Percentiles rank a stretch among this genome's conserved stretches.
phyloP scores from a whole-genome alignment of 2,797 vertebrate genomes.

The Myoxocephalus aenaeus region DNA sequence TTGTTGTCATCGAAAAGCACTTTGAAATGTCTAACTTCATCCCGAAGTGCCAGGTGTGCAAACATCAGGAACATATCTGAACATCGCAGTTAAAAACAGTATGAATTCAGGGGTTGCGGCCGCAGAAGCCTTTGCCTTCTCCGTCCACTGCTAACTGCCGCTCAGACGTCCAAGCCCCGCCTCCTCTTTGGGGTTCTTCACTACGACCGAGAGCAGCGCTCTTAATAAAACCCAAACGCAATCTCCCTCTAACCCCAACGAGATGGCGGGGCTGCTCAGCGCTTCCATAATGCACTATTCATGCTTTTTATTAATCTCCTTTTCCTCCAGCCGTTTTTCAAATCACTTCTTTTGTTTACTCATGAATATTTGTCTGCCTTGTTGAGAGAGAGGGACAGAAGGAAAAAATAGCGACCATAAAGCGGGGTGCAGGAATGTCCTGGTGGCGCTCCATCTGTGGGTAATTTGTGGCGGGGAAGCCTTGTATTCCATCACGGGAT shows the following conservation, averaged over 20 bases:
- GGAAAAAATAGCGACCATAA: conserved; percentile 23
- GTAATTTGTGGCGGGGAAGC: conserved; percentile 75
- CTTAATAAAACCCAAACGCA: conserved; percentile 78
- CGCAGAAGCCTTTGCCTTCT: not conserved
- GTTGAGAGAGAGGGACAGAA: conserved; percentile 44
- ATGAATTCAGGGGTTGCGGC: too few species aligned
- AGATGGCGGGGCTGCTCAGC: conserved; percentile 65
- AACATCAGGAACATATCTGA: conserved; percentile 7
- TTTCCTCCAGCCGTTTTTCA: conserved; percentile 85
- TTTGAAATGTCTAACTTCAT: conserved; percentile 35
- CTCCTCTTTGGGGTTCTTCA: conserved; percentile 57
- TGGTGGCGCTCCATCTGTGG: conserved; percentile 61
- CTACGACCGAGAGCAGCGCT: conserved; percentile 54
- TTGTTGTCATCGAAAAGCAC: conserved; percentile 61
- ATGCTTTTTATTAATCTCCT: conserved; percentile 83
- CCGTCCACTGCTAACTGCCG: conserved; percentile 20
- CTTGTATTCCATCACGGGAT: conserved; percentile 81
- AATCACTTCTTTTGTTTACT: conserved; percentile 87
- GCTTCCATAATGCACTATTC: conserved; percentile 80
- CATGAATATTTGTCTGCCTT: conserved; percentile 84
- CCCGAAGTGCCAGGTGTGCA: conserved; percentile 1
- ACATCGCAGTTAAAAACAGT: not conserved
- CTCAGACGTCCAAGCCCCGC: conserved; percentile 24
- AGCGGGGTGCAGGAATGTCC: conserved; percentile 55
- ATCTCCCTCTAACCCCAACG: conserved; percentile 74